Evolutionary conservation across 2,113 vertebrate genomes (phyloP).

Genomic region (Eidolon helvum): DNA sequence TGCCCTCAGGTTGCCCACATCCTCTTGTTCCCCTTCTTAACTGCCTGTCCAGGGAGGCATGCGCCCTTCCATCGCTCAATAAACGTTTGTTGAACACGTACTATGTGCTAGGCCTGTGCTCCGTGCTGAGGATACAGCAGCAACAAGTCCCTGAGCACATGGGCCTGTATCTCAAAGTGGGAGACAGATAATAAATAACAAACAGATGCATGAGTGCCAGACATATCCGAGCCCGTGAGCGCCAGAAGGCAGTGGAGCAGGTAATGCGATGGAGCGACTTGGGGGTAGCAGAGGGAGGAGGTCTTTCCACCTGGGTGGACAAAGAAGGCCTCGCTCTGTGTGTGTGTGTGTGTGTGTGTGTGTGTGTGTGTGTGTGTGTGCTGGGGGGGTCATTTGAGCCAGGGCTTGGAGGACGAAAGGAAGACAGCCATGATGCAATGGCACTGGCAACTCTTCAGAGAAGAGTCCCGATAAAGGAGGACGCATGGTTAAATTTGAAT

Average conservation of each 20-base stretch:
- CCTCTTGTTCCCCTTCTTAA: too few species aligned
- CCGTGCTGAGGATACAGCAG: background rate
- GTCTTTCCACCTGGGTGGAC: background rate
- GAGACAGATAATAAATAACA: background rate
- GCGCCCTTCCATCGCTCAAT: background rate
- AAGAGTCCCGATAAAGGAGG: background rate
- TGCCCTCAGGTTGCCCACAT: fast-evolving
- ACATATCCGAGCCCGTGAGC: background rate
- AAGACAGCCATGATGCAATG: background rate
- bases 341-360: too few species aligned
- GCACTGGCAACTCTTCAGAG: background rate
- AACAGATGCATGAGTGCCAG: background rate
- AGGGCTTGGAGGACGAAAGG: background rate
- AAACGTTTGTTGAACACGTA: background rate
- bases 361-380: too few species aligned
- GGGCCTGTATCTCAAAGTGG: background rate
- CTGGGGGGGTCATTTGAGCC: background rate
- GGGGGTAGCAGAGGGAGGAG: too few species aligned
- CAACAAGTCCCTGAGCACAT: background rate
- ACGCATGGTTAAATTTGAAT: fast-evolving
- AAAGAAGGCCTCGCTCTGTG: background rate
- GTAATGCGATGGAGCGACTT: fast-evolving
- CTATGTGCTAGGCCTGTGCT: background rate
- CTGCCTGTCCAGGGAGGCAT: background rate
- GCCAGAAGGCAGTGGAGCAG: background rate